Conservation (phyloP, 2,797 vertebrate species). For the Glossophaga mutica region DNA sequence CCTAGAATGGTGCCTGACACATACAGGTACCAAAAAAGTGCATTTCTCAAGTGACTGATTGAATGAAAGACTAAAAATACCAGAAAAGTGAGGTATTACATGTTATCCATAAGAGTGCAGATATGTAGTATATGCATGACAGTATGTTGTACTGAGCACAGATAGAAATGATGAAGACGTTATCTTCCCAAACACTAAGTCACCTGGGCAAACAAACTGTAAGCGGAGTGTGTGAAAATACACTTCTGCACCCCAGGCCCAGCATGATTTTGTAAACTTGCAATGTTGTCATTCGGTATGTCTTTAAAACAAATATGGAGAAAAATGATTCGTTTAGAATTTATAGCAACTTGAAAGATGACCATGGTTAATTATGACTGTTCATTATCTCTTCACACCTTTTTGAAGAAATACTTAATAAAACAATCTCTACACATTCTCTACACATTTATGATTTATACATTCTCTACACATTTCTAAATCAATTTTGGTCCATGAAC, state of each 20-base stretch:
- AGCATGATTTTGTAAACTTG: neutral
- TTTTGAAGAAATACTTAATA: slow-evolving; percentile 36
- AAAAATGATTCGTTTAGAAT: slow-evolving; percentile 31
- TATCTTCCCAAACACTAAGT: slow-evolving; percentile 23
- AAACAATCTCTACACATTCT: slow-evolving; percentile 33
- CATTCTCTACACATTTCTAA: no score
- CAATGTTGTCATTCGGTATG: neutral
- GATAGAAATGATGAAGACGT: neutral
- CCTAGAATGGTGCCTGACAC: neutral
- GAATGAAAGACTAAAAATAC: slow-evolving; percentile 1
- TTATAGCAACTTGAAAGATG: slow-evolving; percentile 14
- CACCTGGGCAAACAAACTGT: neutral
- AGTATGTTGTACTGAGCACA: neutral
- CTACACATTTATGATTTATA: no score
- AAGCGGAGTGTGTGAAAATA: neutral
- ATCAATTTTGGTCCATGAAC: no score
- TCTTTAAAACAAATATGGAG: slow-evolving; percentile 9
- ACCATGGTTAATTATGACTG: neutral
- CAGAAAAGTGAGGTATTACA: neutral
- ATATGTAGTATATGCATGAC: neutral
- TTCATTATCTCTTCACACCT: neutral
- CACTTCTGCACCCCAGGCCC: neutral
- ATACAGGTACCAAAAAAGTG: neutral
- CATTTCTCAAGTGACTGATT: neutral
- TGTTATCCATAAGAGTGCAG: neutral